Conservation (phyloP, 1,140 invertebrate genomes). For the Drosophila neocordata region DNA sequence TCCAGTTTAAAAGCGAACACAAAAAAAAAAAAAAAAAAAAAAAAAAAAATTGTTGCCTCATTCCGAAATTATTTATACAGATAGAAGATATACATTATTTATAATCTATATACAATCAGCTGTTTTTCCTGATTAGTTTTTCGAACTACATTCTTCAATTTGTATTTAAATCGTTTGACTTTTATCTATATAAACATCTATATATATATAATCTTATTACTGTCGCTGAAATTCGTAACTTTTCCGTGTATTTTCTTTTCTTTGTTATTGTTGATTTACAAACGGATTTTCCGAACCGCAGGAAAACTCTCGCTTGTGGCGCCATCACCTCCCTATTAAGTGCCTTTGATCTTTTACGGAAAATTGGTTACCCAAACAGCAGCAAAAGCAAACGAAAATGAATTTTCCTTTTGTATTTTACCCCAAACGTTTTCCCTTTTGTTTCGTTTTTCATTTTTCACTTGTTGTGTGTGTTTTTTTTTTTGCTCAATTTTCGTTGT, state of each 20-base stretch:
- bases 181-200: too few relatives aligned
- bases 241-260: neutral
- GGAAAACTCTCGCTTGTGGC: slow-evolving; percentile 28
- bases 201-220: too few relatives aligned
- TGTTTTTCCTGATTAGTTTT: too few relatives aligned
- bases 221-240: neutral
- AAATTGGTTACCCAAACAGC: slow-evolving; percentile 57
- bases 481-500: too few relatives aligned
- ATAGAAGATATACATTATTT: too few relatives aligned
- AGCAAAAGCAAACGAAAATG: slow-evolving; percentile 28
- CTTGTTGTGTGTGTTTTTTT: neutral
- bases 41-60: neutral
- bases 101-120: too few relatives aligned
- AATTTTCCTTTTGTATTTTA: slow-evolving; percentile 40
- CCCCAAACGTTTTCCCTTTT: neutral
- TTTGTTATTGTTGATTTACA: too few relatives aligned
- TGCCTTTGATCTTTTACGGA: slow-evolving; percentile 76
- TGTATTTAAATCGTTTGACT: too few relatives aligned
- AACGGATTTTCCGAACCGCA: slow-evolving; percentile 7
- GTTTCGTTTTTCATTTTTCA: neutral
- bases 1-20: neutral
- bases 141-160: too few relatives aligned
- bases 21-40: too few relatives aligned
- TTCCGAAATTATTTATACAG: neutral
- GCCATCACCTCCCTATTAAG: slow-evolving; percentile 66